Conservation (phyloP, 2,113 vertebrate species). For the Megaceryle torquata region DNA sequence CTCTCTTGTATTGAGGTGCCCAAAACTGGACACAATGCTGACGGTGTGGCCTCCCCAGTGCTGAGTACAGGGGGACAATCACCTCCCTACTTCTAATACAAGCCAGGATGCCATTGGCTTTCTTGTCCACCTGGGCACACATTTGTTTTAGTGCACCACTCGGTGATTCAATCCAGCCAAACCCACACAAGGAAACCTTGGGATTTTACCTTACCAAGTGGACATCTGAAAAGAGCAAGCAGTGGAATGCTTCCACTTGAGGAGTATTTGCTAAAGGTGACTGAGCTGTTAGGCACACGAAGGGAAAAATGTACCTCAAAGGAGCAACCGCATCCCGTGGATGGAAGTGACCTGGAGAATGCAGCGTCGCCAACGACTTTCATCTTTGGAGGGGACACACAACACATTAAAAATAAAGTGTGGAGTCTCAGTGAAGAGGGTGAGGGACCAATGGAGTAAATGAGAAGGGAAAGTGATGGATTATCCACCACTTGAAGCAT, state of each 20-base stretch:
- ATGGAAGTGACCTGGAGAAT: not conserved
- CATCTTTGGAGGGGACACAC: not conserved
- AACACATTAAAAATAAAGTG: slow-evolving; percentile 21
- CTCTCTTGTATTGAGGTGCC: no score
- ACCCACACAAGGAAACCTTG: not conserved
- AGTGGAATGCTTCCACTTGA: not conserved
- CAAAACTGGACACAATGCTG: no score
- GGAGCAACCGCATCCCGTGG: not conserved
- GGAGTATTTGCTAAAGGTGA: not conserved
- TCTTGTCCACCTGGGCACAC: no score
- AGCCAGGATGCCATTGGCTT: no score
- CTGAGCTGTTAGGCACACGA: not conserved
- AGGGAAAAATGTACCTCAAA: not conserved
- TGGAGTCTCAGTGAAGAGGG: not conserved
- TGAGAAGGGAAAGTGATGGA: not conserved
- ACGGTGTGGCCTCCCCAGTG: no score
- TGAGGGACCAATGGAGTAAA: not conserved
- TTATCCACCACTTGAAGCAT: slow-evolving; percentile 20
- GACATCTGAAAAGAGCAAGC: not conserved
- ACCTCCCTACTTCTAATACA: no score
- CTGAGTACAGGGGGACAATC: no score
- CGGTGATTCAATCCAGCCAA: not conserved
- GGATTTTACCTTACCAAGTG: not conserved
- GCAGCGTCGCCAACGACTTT: not conserved
- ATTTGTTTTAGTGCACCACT: not conserved